A percentile compares a stretch with the other conserved stretches of the same genome.
These are phyloP conservation scores for Psephotus haematonotus DNA, from an alignment of 2,113 vertebrate species.

Conservation along the genomic window DNA sequence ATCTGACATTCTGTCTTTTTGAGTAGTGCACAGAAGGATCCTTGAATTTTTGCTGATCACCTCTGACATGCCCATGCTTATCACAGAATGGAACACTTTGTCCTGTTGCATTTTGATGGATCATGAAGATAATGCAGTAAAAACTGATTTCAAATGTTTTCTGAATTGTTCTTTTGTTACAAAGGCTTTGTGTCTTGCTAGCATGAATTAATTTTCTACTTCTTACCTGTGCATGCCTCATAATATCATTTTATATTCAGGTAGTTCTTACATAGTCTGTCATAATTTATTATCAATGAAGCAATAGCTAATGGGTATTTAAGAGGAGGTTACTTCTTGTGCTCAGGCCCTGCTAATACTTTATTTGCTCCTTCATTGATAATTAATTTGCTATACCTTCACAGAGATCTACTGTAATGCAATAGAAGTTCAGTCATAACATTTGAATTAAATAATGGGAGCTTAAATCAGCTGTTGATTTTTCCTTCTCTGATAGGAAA, in stretches of 20 bases:
- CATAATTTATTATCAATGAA: conserved; percentile 33
- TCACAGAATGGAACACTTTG: background rate
- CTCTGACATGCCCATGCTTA: background rate
- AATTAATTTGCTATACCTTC: conserved; percentile 56
- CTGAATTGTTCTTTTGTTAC: background rate
- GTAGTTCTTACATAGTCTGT: background rate
- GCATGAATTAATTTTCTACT: background rate
- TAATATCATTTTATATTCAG: conserved; percentile 1
- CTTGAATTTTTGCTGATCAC: background rate
- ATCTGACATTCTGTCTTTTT: background rate
- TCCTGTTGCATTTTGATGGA: background rate
- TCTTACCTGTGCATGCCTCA: background rate
- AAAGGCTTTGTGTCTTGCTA: background rate
- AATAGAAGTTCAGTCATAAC: background rate
- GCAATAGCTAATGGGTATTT: conserved; percentile 24
- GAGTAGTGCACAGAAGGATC: background rate
- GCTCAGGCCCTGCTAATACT: background rate
- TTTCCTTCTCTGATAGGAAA: conserved; percentile 17
- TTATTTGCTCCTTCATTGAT: conserved; percentile 54
- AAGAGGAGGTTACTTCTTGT: conserved; percentile 14
- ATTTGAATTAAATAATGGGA: conserved; percentile 21
- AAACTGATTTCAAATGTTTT: background rate
- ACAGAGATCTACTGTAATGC: background rate
- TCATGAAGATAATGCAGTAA: background rate
- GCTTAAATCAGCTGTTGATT: conserved; percentile 44